These are phyloP conservation scores for Trissolcus basalis DNA, from an alignment of 1,140 invertebrate species.

Conservation along the genomic window DNA sequence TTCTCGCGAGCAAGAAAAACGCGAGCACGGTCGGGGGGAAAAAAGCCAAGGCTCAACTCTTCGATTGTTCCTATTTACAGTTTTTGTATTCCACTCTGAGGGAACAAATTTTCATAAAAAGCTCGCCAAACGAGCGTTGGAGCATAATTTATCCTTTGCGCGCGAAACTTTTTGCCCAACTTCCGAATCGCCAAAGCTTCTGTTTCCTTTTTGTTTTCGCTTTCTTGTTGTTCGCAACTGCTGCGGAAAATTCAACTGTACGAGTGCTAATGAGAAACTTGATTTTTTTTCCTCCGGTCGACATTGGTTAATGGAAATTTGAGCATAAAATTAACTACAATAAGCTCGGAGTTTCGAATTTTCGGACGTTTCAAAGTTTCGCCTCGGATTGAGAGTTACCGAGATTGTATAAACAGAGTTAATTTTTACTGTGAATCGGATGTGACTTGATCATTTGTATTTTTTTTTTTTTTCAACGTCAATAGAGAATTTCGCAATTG, in stretches of 20 bases:
- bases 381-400: neutral
- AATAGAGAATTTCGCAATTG: no score
- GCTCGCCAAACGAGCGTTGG: constrained; percentile 15
- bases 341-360: neutral
- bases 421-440: no score
- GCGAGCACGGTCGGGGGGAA: constrained; percentile 31
- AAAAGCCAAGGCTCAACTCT: constrained; percentile 46
- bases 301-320: constrained; percentile 27
- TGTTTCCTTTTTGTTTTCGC: constrained; percentile 8
- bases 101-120: constrained; percentile 51
- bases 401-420: no score
- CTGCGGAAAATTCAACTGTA: constrained; percentile 19
- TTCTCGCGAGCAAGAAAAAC: constrained; percentile 25
- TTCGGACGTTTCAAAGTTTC: neutral
- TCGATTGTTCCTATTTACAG: constrained; percentile 44
- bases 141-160: constrained; percentile 31
- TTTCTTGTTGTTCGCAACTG: constrained; percentile 4
- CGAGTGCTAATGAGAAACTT: constrained; percentile 27
- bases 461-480: no score
- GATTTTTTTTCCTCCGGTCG: constrained; percentile 16
- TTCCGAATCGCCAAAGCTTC: constrained; percentile 23
- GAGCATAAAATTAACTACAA: constrained; percentile 1
- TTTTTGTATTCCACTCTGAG: constrained; percentile 26
- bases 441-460: no score
- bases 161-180: constrained; percentile 30